A percentile compares a stretch with the other conserved stretches of the same genome.
Conservation (phyloP, 2,888 invertebrate species). For the Mesochorus sp. region DNA sequence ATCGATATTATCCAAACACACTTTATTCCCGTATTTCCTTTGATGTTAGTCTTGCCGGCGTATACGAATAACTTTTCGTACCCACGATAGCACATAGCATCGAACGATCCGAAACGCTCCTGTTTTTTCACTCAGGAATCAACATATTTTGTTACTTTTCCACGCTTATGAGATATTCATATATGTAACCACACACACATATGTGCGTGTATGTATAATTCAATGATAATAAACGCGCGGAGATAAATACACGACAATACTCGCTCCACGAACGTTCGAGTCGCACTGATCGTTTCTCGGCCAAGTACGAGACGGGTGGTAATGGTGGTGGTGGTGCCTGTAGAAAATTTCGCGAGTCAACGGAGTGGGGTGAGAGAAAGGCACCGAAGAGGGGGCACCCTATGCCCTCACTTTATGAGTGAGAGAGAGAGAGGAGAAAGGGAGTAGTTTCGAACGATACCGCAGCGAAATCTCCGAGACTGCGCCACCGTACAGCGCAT, state of each 20-base stretch:
- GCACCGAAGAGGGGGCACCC: too few relatives aligned
- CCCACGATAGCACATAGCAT: conserved; percentile 7
- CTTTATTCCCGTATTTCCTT: background rate
- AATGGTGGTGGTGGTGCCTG: too few relatives aligned
- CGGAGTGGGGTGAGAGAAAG: conserved; percentile 28
- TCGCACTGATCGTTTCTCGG: conserved; percentile 65
- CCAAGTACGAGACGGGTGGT: conserved; percentile 62
- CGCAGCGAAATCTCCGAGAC: conserved; percentile 52
- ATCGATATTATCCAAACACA: too few relatives aligned
- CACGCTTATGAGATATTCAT: background rate
- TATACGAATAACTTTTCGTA: background rate
- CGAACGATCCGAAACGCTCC: background rate
- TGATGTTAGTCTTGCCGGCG: background rate
- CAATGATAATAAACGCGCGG: conserved; percentile 6
- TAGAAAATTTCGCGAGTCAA: conserved; percentile 58
- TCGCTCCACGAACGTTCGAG: conserved; percentile 60
- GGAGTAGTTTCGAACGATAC: conserved; percentile 41
- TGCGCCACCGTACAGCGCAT: conserved; percentile 67
- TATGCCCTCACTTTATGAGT: conserved; percentile 6
- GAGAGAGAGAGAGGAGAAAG: conserved; percentile 19
- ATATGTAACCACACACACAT: background rate
- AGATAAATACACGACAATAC: conserved; percentile 37
- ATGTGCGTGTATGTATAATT: background rate
- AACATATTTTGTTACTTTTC: background rate
- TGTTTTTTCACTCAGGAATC: background rate